phyloP scores from a whole-genome alignment of 2,113 vertebrate genomes.

The Progne subis region DNA sequence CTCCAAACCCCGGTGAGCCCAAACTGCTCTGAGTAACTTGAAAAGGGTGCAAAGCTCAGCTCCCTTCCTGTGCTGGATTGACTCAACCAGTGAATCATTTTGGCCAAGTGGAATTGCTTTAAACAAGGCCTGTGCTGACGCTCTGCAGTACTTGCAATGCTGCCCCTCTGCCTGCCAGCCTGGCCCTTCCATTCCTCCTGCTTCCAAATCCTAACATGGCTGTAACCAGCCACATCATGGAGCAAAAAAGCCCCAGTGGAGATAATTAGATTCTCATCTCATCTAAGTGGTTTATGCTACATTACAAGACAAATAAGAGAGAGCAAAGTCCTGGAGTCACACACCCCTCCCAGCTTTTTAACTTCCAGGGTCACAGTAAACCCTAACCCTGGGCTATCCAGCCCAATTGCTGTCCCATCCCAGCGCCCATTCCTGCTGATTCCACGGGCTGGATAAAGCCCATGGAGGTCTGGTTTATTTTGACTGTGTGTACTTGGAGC shows the following conservation, averaged over 20 bases:
- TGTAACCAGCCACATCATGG: not conserved
- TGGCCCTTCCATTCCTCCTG: not conserved
- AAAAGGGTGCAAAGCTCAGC: not conserved
- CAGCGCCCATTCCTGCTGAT: slow-evolving; percentile 15
- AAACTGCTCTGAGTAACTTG: not conserved
- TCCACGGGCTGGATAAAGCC: not conserved
- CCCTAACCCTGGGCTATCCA: not conserved
- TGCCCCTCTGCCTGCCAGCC: not conserved
- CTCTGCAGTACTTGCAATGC: not conserved
- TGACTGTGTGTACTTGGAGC: slow-evolving; percentile 59
- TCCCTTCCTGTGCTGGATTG: not conserved
- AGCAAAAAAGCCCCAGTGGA: not conserved
- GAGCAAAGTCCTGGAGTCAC: not conserved
- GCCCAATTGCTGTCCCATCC: not conserved
- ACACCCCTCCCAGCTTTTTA: not conserved
- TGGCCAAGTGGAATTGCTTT: not conserved
- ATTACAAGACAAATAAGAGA: not conserved
- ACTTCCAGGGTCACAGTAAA: not conserved
- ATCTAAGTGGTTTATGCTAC: not conserved
- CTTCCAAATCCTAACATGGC: not conserved
- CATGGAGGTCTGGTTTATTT: slow-evolving; percentile 66
- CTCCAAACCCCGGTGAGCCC: not conserved
- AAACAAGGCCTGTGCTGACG: not conserved
- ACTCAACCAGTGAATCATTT: slow-evolving; percentile 45
- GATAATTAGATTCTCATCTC: not conserved